Conservation (phyloP, 2,888 invertebrate species). For the Zygogramma bicolorata region DNA sequence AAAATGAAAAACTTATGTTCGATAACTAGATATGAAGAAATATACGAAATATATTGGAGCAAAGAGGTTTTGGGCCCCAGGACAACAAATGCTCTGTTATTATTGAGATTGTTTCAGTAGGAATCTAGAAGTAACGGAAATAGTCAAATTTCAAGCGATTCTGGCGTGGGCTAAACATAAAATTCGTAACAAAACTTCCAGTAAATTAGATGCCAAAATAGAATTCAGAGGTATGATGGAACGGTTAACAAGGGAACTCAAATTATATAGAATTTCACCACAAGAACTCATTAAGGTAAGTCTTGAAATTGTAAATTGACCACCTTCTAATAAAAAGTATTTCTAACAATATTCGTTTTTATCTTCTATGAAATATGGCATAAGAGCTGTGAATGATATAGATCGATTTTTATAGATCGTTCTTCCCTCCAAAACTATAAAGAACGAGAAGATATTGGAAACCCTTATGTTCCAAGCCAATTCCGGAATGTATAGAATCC, state of each 20-base stretch:
- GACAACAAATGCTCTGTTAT: background rate
- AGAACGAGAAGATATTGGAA: conserved; percentile 91
- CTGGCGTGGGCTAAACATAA: conserved; percentile 89
- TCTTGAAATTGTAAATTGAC: background rate
- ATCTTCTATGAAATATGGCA: too few relatives aligned
- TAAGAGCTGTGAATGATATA: too few relatives aligned
- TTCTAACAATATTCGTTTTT: too few relatives aligned
- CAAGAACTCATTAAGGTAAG: conserved; percentile 89
- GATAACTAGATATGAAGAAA: too few relatives aligned
- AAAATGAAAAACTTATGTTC: too few relatives aligned
- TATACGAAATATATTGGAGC: too few relatives aligned
- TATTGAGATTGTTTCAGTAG: conserved; percentile 68
- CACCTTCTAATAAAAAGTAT: too few relatives aligned
- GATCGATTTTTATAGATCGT: conserved; percentile 78
- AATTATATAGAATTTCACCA: conserved; percentile 90
- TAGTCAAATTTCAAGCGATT: conserved; percentile 94
- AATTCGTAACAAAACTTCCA: conserved; percentile 82
- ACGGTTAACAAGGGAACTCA: conserved; percentile 87
- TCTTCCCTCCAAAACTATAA: conserved; percentile 91
- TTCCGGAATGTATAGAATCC: conserved; percentile 91
- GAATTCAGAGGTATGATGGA: conserved; percentile 96
- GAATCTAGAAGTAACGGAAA: conserved; percentile 89
- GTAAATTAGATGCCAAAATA: conserved; percentile 86
- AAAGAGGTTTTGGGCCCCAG: background rate
- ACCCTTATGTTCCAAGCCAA: conserved; percentile 95